phyloP scores from a whole-genome alignment of 2,888 invertebrate genomes.

The Mythimna loreyi region DNA sequence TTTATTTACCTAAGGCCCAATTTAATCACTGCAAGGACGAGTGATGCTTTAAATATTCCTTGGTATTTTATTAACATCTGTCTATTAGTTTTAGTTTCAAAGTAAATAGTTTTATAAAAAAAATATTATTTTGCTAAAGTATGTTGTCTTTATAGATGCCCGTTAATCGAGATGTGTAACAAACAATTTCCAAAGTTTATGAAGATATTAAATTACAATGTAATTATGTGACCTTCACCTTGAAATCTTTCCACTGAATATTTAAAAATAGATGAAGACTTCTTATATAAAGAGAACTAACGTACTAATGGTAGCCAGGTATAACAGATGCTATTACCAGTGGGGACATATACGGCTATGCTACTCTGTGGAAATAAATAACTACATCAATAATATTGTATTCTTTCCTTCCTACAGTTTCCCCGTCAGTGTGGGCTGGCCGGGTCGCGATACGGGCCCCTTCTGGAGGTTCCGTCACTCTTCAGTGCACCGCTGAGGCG shows the following conservation, averaged over 20 bases:
- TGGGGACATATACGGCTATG: background rate
- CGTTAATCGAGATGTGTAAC: background rate
- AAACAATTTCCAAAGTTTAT: background rate
- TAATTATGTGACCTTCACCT: background rate
- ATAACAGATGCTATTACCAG: background rate
- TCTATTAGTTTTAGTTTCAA: background rate
- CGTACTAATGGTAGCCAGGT: no score
- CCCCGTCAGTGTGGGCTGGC: slow-evolving; percentile 94
- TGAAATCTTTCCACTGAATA: background rate
- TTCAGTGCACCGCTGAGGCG: slow-evolving; percentile 94
- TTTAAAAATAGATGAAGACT: background rate
- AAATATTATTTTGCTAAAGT: background rate
- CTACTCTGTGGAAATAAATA: background rate
- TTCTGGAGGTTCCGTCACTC: slow-evolving; percentile 92
- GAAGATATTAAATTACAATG: background rate
- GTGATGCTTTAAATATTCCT: background rate
- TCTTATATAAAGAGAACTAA: background rate
- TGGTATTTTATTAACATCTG: no score
- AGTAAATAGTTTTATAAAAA: background rate
- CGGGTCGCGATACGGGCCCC: slow-evolving; percentile 93
- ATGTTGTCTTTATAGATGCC: background rate
- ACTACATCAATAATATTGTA: background rate
- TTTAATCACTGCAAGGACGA: background rate
- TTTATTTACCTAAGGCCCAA: background rate
- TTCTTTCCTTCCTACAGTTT: slow-evolving; percentile 86